Evolutionary conservation across 2,113 vertebrate species (phyloP), one percentile per base, ranked within the genome.

Genomic region (Lepus americanus): DNA sequence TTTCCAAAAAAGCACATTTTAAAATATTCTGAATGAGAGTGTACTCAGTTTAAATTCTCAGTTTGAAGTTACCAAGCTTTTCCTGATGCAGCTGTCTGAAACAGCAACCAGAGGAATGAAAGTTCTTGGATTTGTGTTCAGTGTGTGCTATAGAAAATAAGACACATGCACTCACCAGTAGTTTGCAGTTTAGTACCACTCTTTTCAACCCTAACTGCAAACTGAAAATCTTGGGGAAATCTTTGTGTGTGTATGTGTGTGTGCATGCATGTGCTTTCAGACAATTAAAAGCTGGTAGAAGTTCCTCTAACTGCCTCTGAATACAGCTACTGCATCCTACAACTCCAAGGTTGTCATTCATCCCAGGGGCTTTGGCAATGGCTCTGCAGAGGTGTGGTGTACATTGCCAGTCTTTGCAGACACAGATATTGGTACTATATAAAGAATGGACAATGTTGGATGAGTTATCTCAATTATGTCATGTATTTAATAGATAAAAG

Each of bases 21-120:
- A 90, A 93, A 80, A 53, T 92, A 74, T 69, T 92, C 17, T 31
- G 39, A 86, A 92, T 89, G 82, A 89, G 36, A 89, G 25, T 17
- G 0, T 10, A 25, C 2, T 94, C 13, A 44, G 44, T 44, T 44
- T 44, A 44, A 44, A 44, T 44, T 44, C 44, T 44, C 44, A 44
- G 44, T 44, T 74, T 74, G 59, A 93, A 67, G 49, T 64, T 82
- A 82, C 64, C 64, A 79, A 63, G 79, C 9, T 27, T 25, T 92
- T 83, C 29, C n/a, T 19, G 27, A 29, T 25, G 11, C 23, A 27
- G 19, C 16, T 44, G 27, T 77, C 36, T 51, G 6, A 49, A 82
- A 79, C n/a, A 76, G 61, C 14, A 79, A 31, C 23, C 14, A 51
- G 59, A 80, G 7, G 39, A 70, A 85, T 25, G 36, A 4, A 83